Evolutionary conservation across 2,797 vertebrate genomes (phyloP).

Genomic region (Stomatorhinus walkeri): DNA sequence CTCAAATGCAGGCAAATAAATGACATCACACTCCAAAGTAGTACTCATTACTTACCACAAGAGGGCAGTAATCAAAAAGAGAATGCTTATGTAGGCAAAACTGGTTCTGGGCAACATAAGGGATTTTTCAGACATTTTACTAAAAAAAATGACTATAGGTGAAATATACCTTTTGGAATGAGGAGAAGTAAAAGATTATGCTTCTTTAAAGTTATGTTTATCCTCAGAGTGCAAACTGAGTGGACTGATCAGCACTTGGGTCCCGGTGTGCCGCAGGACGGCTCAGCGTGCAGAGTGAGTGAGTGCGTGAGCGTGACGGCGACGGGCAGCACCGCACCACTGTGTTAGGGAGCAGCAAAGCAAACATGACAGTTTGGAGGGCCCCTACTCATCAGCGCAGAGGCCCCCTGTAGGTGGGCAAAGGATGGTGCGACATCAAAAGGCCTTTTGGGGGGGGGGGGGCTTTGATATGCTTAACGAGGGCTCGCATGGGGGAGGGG

Average conservation of each 20-base stretch:
- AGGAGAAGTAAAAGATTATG: not conserved
- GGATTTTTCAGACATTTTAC: not conserved
- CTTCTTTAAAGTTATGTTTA: not conserved
- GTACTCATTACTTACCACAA: not conserved
- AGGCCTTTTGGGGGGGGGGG: no score
- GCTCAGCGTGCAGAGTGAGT: not conserved
- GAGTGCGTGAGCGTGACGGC: not conserved
- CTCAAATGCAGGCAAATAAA: not conserved
- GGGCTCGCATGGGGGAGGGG: not conserved
- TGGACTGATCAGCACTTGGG: not conserved
- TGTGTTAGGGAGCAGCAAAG: not conserved
- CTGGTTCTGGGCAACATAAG: not conserved
- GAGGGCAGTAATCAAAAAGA: slow-evolving; percentile 4
- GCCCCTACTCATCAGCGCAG: no score
- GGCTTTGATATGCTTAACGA: not conserved
- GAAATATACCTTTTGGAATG: not conserved
- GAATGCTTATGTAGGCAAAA: not conserved
- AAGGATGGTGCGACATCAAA: not conserved
- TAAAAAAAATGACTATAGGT: not conserved
- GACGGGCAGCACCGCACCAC: not conserved
- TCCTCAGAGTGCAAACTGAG: not conserved
- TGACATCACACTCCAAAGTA: not conserved
- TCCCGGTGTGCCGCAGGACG: not conserved
- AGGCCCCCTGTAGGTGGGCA: not conserved
- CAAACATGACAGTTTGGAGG: not conserved